Base-by-base conservation (phyloP, 2,113 vertebrate genomes). In the Rhizomys pruinosus region DNA sequence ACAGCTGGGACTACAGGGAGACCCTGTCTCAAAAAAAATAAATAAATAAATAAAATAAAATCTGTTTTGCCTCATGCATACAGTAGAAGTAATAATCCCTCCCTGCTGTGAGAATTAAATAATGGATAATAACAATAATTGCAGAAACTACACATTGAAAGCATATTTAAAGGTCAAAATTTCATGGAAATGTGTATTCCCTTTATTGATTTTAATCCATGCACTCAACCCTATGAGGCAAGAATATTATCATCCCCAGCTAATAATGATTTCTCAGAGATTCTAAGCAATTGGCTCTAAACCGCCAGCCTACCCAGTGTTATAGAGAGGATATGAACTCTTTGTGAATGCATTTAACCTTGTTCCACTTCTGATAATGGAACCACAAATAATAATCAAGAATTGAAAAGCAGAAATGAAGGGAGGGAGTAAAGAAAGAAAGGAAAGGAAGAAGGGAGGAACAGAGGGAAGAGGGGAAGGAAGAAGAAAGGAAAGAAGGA, bases 81-180 rank as follows among this genome's bases (percentile, higher is more conserved):
- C 64, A 92, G 94, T 2, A 61, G 52, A 94, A 16, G 34, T 89
- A 89, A 63, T 85, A 74, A 95, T 82, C 69, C 11, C 52, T 91
- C 61, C 61, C n/a, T 52, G 44, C 29, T 57, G 1, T 4, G 32
- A 71, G 55, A 39, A 84, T 93, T 80, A 95, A 89, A 80, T 80
- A 84, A 87, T 61, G 55, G 4, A 79, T 91, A 76, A 87, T 71
- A 66, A 73, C 34, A 91, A 91, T 34, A 92, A 87, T 16, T 73
- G 32, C 4, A 78, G 37, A 25, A 32, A 1, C 59, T 93, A 81
- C 63, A 78, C 84, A 90, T 29, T 39, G n/a, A 82, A 95, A 89
- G 55, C 20, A 71, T 74, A 61, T 92, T 69, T 84, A 87, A 93
- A 42, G 90, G 55, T 72, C 42, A 89, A 94, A n/a, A 79, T 59